These are phyloP conservation scores for Podotricha telesiphe DNA, from an alignment of 2,888 invertebrate species.

Conservation along the genomic window DNA sequence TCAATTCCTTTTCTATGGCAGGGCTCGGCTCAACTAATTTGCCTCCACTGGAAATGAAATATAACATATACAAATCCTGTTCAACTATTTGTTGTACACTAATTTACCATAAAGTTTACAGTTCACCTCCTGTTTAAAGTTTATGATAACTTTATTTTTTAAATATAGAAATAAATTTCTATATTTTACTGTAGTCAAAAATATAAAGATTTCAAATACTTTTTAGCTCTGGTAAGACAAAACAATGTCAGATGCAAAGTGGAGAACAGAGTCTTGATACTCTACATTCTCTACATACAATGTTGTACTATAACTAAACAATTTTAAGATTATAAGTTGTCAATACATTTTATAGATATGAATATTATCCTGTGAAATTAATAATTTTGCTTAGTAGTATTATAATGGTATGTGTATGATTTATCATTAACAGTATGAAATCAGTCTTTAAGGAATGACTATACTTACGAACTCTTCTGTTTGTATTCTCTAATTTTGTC, in stretches of 20 bases:
- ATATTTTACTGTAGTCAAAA: no score
- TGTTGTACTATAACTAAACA: no score
- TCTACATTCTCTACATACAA: no score
- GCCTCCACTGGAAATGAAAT: slow-evolving; percentile 85
- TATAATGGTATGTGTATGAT: background rate
- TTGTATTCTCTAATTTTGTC: slow-evolving; percentile 96
- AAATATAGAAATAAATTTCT: no score
- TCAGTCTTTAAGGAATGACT: background rate
- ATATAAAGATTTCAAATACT: no score
- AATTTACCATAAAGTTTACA: no score
- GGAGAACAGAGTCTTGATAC: no score
- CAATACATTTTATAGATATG: background rate
- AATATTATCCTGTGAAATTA: background rate
- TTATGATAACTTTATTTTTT: no score
- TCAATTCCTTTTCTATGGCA: slow-evolving; percentile 88
- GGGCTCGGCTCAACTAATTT: slow-evolving; percentile 93
- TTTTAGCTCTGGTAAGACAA: no score
- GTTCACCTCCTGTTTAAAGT: no score
- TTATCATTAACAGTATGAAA: background rate
- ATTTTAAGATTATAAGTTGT: background rate
- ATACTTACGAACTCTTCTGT: slow-evolving; percentile 91
- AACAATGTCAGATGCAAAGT: no score
- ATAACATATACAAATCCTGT: background rate
- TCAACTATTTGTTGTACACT: no score
- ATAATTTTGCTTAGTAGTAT: background rate